Conservation (phyloP, 2,888 invertebrate species). For the Cylindroiulus punctatus region DNA sequence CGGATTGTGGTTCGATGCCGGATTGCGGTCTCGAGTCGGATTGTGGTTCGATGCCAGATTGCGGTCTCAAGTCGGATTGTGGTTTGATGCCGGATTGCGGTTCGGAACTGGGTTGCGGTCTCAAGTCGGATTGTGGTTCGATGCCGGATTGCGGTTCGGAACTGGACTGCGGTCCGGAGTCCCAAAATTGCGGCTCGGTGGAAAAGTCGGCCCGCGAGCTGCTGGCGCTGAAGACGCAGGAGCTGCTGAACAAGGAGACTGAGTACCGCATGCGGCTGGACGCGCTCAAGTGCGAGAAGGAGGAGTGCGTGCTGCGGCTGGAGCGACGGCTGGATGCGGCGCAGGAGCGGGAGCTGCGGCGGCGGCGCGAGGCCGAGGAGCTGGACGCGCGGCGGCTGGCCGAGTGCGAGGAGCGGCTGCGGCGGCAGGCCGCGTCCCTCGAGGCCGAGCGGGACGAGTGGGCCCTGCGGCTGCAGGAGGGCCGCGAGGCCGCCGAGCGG, state of each 20-base stretch:
- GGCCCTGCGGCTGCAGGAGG: neutral
- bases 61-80: no score
- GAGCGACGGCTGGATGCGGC: slow-evolving; percentile 50
- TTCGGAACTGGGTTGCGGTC: no score
- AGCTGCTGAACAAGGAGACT: slow-evolving; percentile 54
- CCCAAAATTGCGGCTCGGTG: no score
- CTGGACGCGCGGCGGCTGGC: neutral
- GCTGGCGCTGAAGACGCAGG: neutral
- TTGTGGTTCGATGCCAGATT: no score
- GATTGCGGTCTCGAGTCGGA: no score
- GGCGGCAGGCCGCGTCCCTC: neutral
- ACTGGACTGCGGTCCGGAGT: no score
- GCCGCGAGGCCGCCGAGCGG: neutral
- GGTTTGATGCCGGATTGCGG: no score
- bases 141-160: no score
- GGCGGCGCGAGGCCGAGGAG: slow-evolving; percentile 23
- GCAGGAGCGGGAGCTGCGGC: slow-evolving; percentile 47
- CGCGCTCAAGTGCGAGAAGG: slow-evolving; percentile 57
- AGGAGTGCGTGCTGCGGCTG: slow-evolving; percentile 54
- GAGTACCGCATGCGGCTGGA: slow-evolving; percentile 57
- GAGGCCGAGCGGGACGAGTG: slow-evolving; percentile 35
- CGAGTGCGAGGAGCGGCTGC: neutral
- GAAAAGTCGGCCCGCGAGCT: neutral
- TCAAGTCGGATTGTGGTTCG: no score
- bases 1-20: no score